These are phyloP conservation scores for Elysia chlorotica DNA, from an alignment of 1,140 invertebrate species.

Conservation along the genomic window DNA sequence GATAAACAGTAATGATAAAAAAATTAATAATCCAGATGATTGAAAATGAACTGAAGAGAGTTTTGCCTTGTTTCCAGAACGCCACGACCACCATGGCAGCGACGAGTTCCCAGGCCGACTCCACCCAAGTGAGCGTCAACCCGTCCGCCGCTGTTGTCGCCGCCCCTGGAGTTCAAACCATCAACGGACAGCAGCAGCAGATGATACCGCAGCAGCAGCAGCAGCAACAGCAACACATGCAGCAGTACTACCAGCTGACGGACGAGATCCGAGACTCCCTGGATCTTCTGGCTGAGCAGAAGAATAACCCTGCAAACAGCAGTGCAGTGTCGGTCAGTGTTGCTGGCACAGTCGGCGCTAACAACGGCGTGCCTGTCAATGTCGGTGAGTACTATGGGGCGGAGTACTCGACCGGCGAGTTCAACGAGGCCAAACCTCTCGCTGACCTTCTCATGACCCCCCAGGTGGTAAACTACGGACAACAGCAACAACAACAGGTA, in stretches of 20 bases:
- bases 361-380: too few species aligned
- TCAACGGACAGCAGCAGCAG: constrained; percentile 6
- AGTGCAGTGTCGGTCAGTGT: too few species aligned
- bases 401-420: constrained; percentile 24
- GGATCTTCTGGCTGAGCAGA: constrained; percentile 19
- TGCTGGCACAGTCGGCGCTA: too few species aligned
- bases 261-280: constrained; percentile 29
- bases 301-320: too few species aligned
- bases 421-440: constrained; percentile 27
- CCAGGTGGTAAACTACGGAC: constrained; percentile 28
- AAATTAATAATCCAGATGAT: neutral
- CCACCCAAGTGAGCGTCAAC: constrained; percentile 13
- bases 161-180: neutral
- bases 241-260: constrained; percentile 26
- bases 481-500: too few species aligned
- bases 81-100: neutral
- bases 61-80: neutral
- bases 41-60: neutral
- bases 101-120: constrained; percentile 15
- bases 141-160: neutral
- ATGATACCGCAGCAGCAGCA: neutral
- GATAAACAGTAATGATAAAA: neutral
- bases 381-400: constrained; percentile 19
- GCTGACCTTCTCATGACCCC: constrained; percentile 27
- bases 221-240: constrained; percentile 15